Base-by-base conservation (phyloP, 2,797 vertebrate genomes). In the Malurus leucopterus region DNA sequence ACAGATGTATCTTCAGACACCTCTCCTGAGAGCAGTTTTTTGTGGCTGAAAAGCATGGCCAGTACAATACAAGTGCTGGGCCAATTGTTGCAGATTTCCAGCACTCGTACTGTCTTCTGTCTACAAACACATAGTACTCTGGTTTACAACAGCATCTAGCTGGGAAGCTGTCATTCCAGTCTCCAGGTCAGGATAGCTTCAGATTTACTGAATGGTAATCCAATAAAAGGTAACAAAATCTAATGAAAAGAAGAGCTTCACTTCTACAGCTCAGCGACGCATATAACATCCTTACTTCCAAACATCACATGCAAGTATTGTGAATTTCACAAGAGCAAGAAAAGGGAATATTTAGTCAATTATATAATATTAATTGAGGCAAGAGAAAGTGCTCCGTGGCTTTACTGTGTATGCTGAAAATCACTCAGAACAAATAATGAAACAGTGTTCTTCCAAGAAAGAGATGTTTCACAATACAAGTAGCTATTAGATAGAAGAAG, bases 311-410 rank as follows among this genome's bases (percentile, higher is more conserved):
- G 17, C 32, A 81, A 51, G 84, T 74, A 77, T 10, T 5, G 13
- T 26, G n/a, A 55, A 57, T 93, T 95, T 93, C 85, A 83, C 71
- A 94, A 88, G 18, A 46, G 53, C 44, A 82, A 89, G 46, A n/a
- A 72, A 75, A 80, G 19, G 27, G 41, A 77, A 27, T 92, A 90
- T 93, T 94, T 92, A 89, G 49, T 85, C n/a, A 75, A 64, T 93
- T 81, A 32, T 36, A 29, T 61, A 89, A 69, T 58, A 80, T 18
- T 59, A 84, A 70, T 58, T 51, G 57, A 92, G 53, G 59, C 40
- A 83, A 90, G 16, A 64, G 54, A 84, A 92, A 68, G 14, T 5
- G 8, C 32, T 88, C 49, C 93, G 38, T 36, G 89, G 78, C 53
- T 50, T 89, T 91, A 58, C 49, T 53, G 46, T 43, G 69, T 68